These are phyloP conservation scores for Polydesmus complanatus DNA, from an alignment of 2,888 invertebrate genomes.

Conservation along the genomic window DNA sequence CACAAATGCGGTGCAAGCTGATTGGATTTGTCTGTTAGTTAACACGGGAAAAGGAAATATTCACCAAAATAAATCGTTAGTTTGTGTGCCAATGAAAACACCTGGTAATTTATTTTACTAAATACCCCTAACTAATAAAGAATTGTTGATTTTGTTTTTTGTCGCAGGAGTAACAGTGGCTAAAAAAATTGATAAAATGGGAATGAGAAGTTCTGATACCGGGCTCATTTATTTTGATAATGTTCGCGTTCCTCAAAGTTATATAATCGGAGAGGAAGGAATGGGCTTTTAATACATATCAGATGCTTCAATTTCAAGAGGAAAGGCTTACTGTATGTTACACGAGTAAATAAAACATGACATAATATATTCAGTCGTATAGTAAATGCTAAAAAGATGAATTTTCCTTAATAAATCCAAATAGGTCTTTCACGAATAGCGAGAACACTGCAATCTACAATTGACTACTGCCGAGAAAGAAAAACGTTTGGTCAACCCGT, in stretches of 20 bases:
- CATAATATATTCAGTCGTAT: no score
- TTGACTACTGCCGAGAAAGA: constrained; percentile 38
- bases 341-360: no score
- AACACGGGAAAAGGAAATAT: constrained; percentile 36
- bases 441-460: constrained; percentile 31
- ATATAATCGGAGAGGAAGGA: constrained; percentile 40
- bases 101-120: constrained; percentile 5
- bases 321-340: constrained; percentile 36
- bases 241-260: constrained; percentile 37
- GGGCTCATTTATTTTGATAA: constrained; percentile 42
- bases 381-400: no score
- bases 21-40: constrained; percentile 43
- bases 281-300: constrained; percentile 40
- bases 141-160: no score
- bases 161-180: constrained; percentile 29
- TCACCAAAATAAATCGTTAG: constrained; percentile 41
- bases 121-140: no score
- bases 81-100: constrained; percentile 38
- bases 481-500: constrained; percentile 37
- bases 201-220: constrained; percentile 40
- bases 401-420: no score
- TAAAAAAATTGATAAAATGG: constrained; percentile 38
- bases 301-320: constrained; percentile 43
- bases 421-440: no score
- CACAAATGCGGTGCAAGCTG: constrained; percentile 41